Evolutionary conservation across 2,797 vertebrate genomes (phyloP).

Genomic region (Linurgus olivaceus): DNA sequence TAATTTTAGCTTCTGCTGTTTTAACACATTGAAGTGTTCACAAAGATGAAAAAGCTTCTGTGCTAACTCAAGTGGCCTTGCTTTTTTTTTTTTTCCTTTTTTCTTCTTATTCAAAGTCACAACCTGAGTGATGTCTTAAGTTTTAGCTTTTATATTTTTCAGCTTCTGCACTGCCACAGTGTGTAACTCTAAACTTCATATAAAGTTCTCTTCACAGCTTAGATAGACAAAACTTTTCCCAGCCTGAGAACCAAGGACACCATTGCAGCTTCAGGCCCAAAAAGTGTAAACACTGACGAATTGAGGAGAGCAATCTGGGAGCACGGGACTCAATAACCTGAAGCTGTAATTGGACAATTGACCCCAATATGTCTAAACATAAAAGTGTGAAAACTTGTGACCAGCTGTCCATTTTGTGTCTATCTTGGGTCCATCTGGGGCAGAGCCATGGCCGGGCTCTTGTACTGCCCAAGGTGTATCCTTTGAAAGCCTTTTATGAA

Average conservation of each 20-base stretch:
- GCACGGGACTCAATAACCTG: not conserved
- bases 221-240: not conserved
- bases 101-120: not conserved
- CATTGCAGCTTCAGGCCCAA: not conserved
- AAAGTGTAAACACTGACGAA: not conserved
- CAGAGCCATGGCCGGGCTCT: fast-evolving
- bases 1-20: not conserved
- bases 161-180: not conserved
- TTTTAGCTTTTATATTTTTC: not conserved
- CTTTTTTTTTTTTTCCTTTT: not conserved
- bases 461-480: not conserved
- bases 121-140: not conserved
- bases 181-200: not conserved
- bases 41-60: not conserved
- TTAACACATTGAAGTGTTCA: not conserved
- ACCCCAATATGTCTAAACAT: not conserved
- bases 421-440: not conserved
- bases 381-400: not conserved
- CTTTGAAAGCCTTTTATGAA: not conserved
- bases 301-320: not conserved
- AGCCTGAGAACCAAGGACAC: not conserved
- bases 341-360: not conserved
- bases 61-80: not conserved
- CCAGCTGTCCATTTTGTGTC: not conserved
- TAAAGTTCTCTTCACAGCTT: not conserved